phyloP scores from a whole-genome alignment of 2,888 invertebrate genomes.

The Caenorhabditis panamensis region DNA sequence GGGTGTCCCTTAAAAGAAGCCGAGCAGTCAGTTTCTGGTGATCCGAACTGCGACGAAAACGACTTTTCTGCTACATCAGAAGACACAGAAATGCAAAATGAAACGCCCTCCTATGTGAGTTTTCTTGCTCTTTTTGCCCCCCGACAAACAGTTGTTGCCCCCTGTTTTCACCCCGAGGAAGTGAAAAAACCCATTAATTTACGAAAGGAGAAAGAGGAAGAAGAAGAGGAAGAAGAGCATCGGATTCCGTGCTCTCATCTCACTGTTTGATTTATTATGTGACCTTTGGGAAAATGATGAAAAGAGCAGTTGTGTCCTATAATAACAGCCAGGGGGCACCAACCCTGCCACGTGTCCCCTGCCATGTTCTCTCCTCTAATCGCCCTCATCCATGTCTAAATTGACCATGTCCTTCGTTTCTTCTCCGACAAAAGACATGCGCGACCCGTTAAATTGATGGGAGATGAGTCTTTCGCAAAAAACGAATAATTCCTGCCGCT shows the following conservation, averaged over 20 bases:
- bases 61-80: conserved; percentile 14
- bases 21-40: background rate
- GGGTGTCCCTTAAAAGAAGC: conserved; percentile 8
- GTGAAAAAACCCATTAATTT: conserved; percentile 24
- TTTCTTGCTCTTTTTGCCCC: conserved; percentile 32
- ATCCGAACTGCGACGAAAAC: background rate
- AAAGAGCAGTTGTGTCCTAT: background rate
- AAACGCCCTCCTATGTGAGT: conserved; percentile 55
- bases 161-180: conserved; percentile 18
- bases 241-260: background rate
- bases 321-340: no score
- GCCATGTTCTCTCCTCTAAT: conserved; percentile 27
- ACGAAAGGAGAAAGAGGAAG: conserved; percentile 28
- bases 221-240: conserved; percentile 9
- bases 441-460: conserved; percentile 47
- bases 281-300: conserved; percentile 30
- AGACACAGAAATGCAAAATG: conserved; percentile 41
- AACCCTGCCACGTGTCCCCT: conserved; percentile 30
- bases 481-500: conserved; percentile 8
- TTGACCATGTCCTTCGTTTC: conserved; percentile 36
- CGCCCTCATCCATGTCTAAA: conserved; percentile 24
- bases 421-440: conserved; percentile 46
- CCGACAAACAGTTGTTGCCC: conserved; percentile 20
- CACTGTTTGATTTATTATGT: conserved; percentile 39
- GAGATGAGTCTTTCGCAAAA: conserved; percentile 34